Percentiles rank a stretch among this genome's conserved stretches.
Conservation (phyloP, 1,140 invertebrate species). For the Ceratoteleas bidentatus region DNA sequence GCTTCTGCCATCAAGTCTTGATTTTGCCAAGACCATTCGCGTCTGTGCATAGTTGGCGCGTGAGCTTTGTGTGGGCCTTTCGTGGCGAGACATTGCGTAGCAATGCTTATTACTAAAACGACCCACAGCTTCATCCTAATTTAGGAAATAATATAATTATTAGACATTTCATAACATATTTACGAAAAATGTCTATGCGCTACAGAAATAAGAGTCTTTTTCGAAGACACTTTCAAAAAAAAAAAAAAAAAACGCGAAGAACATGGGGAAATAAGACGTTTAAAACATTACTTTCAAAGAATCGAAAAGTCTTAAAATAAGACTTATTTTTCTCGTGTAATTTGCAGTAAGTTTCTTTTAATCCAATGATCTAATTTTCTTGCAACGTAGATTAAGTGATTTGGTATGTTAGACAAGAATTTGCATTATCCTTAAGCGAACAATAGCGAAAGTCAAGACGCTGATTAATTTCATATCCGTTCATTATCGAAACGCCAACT, state of each 20-base stretch:
- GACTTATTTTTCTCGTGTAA: too few species aligned
- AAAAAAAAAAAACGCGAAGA: too few species aligned
- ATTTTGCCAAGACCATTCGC: constrained; percentile 70
- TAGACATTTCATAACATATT: not conserved
- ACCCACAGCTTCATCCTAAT: constrained; percentile 72
- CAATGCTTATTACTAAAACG: constrained; percentile 67
- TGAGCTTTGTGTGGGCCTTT: constrained; percentile 68
- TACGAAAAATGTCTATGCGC: not conserved
- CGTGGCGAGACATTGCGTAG: constrained; percentile 66
- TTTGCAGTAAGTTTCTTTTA: not conserved
- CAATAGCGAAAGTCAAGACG: constrained; percentile 16
- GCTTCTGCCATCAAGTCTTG: constrained; percentile 65
- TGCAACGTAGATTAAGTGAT: not conserved
- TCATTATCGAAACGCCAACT: constrained; percentile 4
- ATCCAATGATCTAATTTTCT: not conserved
- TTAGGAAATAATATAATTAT: constrained; percentile 19
- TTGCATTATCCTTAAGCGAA: constrained; percentile 7
- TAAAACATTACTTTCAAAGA: too few species aligned
- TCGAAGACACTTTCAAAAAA: not conserved
- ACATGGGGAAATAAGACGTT: too few species aligned
- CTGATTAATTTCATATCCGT: not conserved
- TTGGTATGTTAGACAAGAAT: not conserved
- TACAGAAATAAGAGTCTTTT: not conserved
- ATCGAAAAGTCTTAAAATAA: too few species aligned
- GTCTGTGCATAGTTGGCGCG: constrained; percentile 46